phyloP scores from a whole-genome alignment of 2,113 vertebrate species.

The Dendropsophus ebraccatus region DNA sequence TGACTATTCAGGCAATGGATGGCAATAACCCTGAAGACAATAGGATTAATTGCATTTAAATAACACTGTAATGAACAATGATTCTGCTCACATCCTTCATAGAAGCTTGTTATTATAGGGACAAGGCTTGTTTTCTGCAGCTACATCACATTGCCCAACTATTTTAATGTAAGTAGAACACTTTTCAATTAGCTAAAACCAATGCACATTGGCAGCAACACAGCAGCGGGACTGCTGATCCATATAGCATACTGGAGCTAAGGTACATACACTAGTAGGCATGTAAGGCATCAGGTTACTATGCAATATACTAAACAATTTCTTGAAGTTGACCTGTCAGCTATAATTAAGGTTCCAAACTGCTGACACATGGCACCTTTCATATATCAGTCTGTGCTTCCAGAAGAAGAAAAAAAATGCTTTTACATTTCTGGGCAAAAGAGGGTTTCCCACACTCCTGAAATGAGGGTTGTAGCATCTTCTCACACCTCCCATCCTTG shows the following conservation, averaged over 20 bases:
- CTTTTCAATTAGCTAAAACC: not conserved
- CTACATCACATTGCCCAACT: not conserved
- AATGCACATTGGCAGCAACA: not conserved
- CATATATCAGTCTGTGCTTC: no score
- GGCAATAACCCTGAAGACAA: not conserved
- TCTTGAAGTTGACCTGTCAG: no score
- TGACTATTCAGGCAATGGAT: not conserved
- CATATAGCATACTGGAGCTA: not conserved
- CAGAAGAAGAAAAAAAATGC: no score
- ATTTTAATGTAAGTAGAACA: not conserved
- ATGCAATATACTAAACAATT: no score
- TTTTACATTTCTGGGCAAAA: no score
- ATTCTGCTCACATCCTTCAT: not conserved
- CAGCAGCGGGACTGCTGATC: not conserved
- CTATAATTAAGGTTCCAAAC: no score
- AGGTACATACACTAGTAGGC: not conserved
- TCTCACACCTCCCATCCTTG: no score
- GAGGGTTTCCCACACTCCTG: no score
- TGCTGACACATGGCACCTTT: no score
- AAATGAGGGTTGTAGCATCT: no score
- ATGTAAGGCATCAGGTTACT: no score
- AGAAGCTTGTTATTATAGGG: not conserved
- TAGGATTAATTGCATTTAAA: conserved; percentile 14
- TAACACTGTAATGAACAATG: not conserved
- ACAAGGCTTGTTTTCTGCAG: not conserved